Evolutionary conservation across 2,113 vertebrate genomes (phyloP).

Genomic region (Gobio gobio): DNA sequence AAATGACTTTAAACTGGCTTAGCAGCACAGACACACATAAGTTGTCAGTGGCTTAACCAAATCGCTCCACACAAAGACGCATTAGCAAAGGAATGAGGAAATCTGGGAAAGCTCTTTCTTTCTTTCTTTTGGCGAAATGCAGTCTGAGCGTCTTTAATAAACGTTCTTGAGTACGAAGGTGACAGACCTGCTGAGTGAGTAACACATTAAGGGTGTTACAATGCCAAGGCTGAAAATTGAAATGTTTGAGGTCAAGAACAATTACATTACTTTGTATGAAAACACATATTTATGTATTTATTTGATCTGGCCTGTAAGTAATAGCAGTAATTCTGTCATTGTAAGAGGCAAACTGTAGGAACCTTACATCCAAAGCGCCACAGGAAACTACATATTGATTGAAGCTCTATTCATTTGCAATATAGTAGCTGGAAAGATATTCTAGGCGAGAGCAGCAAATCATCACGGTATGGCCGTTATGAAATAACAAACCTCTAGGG

Average conservation of each 20-base stretch:
- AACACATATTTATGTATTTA: conserved; percentile 21
- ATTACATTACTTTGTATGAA: conserved; percentile 3
- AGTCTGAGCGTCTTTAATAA: conserved; percentile 11
- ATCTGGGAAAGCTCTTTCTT: conserved; percentile 49
- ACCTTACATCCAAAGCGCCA: neutral
- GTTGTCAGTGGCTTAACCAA: conserved; percentile 74
- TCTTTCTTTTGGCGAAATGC: conserved; percentile 36
- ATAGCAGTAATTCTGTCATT: neutral
- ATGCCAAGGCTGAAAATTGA: neutral
- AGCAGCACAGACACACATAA: conserved; percentile 72
- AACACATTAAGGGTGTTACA: neutral
- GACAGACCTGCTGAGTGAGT: conserved; percentile 33
- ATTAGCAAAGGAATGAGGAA: conserved; percentile 61
- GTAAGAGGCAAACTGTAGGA: neutral
- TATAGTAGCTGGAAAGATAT: conserved; percentile 30
- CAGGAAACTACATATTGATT: conserved; percentile 45
- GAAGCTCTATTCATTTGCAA: conserved; percentile 39
- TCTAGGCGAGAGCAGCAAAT: conserved; percentile 48
- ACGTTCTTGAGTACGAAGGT: conserved; percentile 9
- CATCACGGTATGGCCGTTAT: conserved; percentile 35
- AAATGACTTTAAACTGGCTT: conserved; percentile 71
- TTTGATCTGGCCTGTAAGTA: neutral
- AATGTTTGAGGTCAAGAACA: conserved; percentile 1
- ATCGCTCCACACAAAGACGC: conserved; percentile 69
- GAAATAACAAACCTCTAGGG: conserved; percentile 37